Evolutionary conservation across 2,113 vertebrate species (phyloP).

Genomic region (Aphyosemion australe): DNA sequence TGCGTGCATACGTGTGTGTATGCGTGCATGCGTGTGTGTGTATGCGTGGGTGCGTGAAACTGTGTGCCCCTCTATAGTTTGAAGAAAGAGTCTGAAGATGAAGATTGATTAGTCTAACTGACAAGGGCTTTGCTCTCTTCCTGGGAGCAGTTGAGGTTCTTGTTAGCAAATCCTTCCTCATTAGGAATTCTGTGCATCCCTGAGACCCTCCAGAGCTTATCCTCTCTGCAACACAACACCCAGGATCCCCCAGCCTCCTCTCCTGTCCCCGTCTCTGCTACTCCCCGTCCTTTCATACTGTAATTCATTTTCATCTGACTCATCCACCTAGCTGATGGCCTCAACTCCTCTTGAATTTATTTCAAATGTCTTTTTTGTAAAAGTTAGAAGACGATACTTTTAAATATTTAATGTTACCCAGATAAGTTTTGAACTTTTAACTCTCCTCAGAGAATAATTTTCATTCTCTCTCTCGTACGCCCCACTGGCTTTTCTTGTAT

Average conservation of each 20-base stretch:
- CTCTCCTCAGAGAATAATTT: not conserved
- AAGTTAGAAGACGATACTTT: not conserved
- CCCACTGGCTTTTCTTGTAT: conserved; percentile 42
- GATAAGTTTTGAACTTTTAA: conserved; percentile 16
- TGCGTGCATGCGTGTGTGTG: not conserved
- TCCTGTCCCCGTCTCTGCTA: conserved; percentile 1
- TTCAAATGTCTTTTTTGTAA: not conserved
- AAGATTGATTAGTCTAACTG: conserved; percentile 25
- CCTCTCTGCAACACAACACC: conserved; percentile 47
- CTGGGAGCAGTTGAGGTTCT: conserved; percentile 30
- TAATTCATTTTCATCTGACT: conserved; percentile 22
- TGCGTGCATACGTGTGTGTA: not conserved
- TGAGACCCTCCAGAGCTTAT: conserved; percentile 22
- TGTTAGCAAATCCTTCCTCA: conserved; percentile 56
- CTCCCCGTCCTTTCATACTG: conserved; percentile 18
- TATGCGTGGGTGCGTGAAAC: not conserved
- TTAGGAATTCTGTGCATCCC: conserved; percentile 65
- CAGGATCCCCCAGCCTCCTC: conserved; percentile 21
- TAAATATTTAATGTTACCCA: conserved; percentile 5
- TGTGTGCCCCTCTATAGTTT: not conserved
- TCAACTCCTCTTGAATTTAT: not conserved
- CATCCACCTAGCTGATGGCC: not conserved
- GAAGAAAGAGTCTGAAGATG: not conserved
- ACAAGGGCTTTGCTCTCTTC: conserved; percentile 42
- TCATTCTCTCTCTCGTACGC: conserved; percentile 5